Conservation (phyloP, 2,113 vertebrate species). For the Struthidea cinerea region DNA sequence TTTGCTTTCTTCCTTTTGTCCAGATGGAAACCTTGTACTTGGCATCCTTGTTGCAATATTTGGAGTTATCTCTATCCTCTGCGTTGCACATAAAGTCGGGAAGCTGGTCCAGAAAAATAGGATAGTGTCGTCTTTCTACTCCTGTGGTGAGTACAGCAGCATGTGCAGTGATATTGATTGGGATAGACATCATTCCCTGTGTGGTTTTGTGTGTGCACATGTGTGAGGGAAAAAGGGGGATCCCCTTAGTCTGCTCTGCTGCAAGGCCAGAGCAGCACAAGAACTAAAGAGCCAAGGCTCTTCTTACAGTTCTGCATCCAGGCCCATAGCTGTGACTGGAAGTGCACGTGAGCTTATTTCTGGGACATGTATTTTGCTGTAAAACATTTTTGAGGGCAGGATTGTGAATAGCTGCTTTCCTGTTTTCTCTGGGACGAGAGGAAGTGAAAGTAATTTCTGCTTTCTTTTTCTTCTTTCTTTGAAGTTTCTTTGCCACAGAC, state of each 20-base stretch:
- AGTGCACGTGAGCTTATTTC: not conserved
- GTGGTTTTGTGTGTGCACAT: rapidly evolving
- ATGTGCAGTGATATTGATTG: not conserved
- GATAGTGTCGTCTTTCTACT: not conserved
- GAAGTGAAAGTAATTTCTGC: slow-evolving; percentile 39
- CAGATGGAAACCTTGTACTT: slow-evolving; percentile 19
- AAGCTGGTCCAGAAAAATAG: not conserved
- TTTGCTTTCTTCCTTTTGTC: not conserved
- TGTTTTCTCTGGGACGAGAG: not conserved
- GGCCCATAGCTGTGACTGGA: not conserved
- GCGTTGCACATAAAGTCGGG: not conserved
- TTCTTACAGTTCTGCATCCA: not conserved
- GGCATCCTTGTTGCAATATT: not conserved
- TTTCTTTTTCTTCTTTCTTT: not conserved
- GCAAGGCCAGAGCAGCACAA: not conserved
- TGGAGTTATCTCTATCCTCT: not conserved
- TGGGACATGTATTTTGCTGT: not conserved
- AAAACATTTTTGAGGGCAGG: not conserved
- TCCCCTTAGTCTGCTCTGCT: not conserved
- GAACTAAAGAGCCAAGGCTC: not conserved
- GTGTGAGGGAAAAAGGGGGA: not conserved
- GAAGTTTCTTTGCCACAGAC: not conserved
- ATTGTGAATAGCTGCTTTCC: not conserved
- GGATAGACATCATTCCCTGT: not conserved
- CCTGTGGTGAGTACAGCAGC: slow-evolving; percentile 33